Evolutionary conservation across 1,140 invertebrate genomes (phyloP).

Genomic region (Apis cerana): DNA sequence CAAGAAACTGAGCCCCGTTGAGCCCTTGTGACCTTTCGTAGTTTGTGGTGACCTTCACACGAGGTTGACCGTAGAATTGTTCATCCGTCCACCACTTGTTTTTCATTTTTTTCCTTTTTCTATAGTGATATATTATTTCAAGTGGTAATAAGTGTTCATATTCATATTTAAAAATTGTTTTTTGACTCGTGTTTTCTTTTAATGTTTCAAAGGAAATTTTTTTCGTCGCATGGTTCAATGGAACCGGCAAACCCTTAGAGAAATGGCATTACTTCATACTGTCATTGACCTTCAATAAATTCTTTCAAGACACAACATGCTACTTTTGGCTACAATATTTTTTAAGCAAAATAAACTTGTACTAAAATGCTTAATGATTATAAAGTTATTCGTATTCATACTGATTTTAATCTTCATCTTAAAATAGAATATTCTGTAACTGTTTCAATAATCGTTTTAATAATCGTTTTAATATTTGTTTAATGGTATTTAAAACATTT

Average conservation of each 20-base stretch:
- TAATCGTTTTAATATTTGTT: not conserved
- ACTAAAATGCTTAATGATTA: not conserved
- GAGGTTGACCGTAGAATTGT: slow-evolving; percentile 43
- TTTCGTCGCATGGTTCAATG: not conserved
- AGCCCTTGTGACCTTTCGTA: slow-evolving; percentile 60
- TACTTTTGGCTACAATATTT: not conserved
- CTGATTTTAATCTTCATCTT: slow-evolving; percentile 22
- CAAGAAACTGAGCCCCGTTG: slow-evolving; percentile 6
- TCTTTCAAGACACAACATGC: slow-evolving; percentile 8
- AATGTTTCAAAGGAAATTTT: not conserved
- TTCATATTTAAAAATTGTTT: not conserved
- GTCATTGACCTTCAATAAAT: slow-evolving; percentile 44
- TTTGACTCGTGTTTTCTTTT: not conserved
- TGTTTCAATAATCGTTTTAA: not conserved
- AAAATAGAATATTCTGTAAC: not conserved
- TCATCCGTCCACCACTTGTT: not conserved
- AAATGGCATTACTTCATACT: slow-evolving; percentile 20
- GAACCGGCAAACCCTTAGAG: slow-evolving; percentile 3
- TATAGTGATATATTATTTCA: not conserved
- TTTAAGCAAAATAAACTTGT: not conserved
- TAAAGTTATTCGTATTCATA: not conserved
- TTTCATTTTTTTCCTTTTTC: not conserved
- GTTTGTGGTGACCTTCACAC: slow-evolving; percentile 63
- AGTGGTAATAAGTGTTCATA: not conserved
- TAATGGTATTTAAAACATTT: too few relatives aligned